These are phyloP conservation scores for Leucoptera coffeella DNA, from an alignment of 2,888 invertebrate species.

Conservation along the genomic window DNA sequence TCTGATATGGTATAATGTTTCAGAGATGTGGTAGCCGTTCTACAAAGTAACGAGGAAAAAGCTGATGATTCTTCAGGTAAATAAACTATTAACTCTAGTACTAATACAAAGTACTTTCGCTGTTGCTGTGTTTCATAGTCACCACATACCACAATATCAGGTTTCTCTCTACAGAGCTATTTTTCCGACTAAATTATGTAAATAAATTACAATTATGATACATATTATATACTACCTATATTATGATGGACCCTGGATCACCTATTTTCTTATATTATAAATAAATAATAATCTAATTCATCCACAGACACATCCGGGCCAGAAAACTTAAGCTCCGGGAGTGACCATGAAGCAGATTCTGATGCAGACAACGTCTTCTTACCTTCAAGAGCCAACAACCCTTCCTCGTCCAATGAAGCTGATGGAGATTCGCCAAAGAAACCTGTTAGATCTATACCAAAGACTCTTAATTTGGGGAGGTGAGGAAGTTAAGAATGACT, in stretches of 20 bases:
- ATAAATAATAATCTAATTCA: not conserved
- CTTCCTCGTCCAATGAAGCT: conserved; percentile 14
- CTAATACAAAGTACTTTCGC: no score
- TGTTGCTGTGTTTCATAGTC: no score
- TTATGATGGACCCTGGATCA: no score
- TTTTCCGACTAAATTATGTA: no score
- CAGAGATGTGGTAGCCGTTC: conserved; percentile 64
- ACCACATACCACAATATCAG: no score
- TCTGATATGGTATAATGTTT: no score
- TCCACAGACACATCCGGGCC: conserved; percentile 56
- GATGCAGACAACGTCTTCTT: conserved; percentile 46
- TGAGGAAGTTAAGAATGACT: no score
- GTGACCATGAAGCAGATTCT: conserved; percentile 42
- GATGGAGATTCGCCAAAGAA: conserved; percentile 14
- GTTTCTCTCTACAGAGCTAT: no score
- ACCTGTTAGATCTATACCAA: conserved; percentile 30
- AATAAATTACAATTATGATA: no score
- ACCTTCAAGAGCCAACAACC: conserved; percentile 30
- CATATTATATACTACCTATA: no score
- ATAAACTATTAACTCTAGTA: no score
- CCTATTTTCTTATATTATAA: no score
- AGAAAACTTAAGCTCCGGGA: conserved; percentile 52
- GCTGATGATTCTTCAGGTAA: conserved; percentile 44
- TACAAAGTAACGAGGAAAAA: conserved; percentile 62
- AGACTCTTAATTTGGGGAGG: conserved; percentile 43